Evolutionary conservation across 2,797 vertebrate genomes (phyloP).

Genomic region (Chloroceryle amazona): DNA sequence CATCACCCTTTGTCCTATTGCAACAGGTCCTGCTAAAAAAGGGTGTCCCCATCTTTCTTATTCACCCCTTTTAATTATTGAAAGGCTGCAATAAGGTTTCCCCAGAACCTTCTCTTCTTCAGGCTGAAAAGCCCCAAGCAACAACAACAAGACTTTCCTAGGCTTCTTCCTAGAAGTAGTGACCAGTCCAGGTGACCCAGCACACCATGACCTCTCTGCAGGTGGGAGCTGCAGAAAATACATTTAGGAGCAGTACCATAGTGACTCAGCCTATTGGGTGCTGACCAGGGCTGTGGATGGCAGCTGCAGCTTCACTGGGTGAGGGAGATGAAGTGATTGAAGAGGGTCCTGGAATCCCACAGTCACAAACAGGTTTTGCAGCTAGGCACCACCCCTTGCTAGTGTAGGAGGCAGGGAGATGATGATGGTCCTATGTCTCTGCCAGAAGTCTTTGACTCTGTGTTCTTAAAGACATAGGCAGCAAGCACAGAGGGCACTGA

Average conservation of each 20-base stretch:
- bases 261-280: background rate
- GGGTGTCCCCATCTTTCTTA: too few species aligned
- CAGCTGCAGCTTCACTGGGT: rapidly evolving
- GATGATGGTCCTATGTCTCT: constrained; percentile 43
- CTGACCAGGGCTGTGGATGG: rapidly evolving
- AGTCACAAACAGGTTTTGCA: background rate
- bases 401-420: background rate
- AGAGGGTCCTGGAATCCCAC: background rate
- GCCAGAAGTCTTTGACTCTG: constrained; percentile 70
- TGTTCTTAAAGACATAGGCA: constrained; percentile 66
- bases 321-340: background rate
- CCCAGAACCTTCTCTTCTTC: too few species aligned
- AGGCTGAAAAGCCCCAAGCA: too few species aligned
- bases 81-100: too few species aligned
- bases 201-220: rapidly evolving
- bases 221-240: background rate
- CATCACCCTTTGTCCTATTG: too few species aligned
- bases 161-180: background rate
- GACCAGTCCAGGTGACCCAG: background rate
- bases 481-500: constrained; percentile 72
- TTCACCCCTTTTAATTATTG: too few species aligned
- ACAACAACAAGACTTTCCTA: too few species aligned
- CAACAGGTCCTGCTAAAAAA: too few species aligned
- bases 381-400: background rate
- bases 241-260: background rate